phyloP scores from a whole-genome alignment of 2,113 vertebrate species.

The Alexandromys fortis region DNA sequence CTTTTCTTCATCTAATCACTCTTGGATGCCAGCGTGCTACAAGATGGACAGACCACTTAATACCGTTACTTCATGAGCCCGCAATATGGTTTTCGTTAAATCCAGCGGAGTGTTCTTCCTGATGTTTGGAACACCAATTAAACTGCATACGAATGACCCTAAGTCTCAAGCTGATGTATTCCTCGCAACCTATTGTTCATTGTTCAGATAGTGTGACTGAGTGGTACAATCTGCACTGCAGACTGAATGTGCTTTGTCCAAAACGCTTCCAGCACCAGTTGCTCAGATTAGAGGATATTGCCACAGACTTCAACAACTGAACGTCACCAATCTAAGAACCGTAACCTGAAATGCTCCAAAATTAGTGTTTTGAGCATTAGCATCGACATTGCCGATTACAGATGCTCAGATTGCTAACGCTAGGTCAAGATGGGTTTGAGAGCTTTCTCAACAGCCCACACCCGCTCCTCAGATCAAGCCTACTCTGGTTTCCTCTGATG shows the following conservation, averaged over 20 bases:
- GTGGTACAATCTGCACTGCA: background rate
- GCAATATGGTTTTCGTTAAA: background rate
- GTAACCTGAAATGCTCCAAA: background rate
- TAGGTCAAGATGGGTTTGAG: background rate
- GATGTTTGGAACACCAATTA: conserved; percentile 8
- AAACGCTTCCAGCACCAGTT: background rate
- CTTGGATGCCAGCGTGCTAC: background rate
- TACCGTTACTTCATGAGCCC: background rate
- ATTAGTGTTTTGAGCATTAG: background rate
- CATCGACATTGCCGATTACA: background rate
- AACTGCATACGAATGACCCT: background rate
- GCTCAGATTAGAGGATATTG: background rate
- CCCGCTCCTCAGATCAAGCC: background rate
- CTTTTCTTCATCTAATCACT: background rate
- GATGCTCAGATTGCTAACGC: background rate
- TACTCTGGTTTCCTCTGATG: background rate
- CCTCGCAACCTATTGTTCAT: conserved; percentile 13
- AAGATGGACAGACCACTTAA: conserved; percentile 11
- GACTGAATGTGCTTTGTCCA: background rate
- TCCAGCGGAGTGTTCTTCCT: background rate
- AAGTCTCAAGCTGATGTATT: background rate
- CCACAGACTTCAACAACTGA: background rate
- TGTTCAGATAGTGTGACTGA: background rate
- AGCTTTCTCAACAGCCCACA: background rate
- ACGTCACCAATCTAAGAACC: background rate